Evolutionary conservation across 1,140 invertebrate species (phyloP).

Genomic region (Helicoverpa armigera): DNA sequence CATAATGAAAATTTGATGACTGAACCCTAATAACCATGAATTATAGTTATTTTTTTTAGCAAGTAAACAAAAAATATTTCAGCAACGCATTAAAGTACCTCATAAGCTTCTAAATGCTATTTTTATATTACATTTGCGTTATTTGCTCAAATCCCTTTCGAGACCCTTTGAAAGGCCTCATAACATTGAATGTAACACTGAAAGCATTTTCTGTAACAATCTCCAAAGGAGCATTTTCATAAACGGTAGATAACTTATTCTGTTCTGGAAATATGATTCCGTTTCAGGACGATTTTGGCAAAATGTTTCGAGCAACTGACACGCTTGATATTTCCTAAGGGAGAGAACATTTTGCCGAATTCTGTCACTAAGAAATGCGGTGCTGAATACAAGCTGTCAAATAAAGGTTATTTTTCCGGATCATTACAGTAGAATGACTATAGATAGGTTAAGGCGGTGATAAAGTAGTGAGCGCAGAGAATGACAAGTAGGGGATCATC

Average conservation of each 20-base stretch:
- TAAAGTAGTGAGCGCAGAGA: conserved; percentile 42
- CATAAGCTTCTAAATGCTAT: conserved; percentile 19
- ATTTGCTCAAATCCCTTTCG: conserved; percentile 19
- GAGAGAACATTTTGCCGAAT: conserved; percentile 31
- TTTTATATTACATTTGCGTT: conserved; percentile 16
- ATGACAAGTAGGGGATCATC: conserved; percentile 44
- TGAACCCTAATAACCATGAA: conserved; percentile 21
- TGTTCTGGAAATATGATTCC: conserved; percentile 27
- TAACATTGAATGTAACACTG: conserved; percentile 31
- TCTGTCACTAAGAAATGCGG: conserved; percentile 15
- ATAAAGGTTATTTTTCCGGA: conserved; percentile 27
- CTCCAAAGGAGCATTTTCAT: conserved; percentile 30
- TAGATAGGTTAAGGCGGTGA: conserved; percentile 35
- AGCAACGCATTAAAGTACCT: background rate
- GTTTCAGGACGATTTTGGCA: conserved; percentile 11
- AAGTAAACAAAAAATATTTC: background rate
- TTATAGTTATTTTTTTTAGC: background rate
- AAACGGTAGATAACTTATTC: conserved; percentile 27
- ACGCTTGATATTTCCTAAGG: conserved; percentile 36
- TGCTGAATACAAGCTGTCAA: conserved; percentile 7
- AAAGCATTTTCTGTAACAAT: conserved; percentile 28
- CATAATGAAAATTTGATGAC: conserved; percentile 39
- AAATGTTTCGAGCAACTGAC: conserved; percentile 39
- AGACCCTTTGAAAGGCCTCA: conserved; percentile 19
- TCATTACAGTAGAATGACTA: conserved; percentile 20